Evolutionary conservation across 2,113 vertebrate genomes (phyloP).

Genomic region (Picathartes gymnocephalus): DNA sequence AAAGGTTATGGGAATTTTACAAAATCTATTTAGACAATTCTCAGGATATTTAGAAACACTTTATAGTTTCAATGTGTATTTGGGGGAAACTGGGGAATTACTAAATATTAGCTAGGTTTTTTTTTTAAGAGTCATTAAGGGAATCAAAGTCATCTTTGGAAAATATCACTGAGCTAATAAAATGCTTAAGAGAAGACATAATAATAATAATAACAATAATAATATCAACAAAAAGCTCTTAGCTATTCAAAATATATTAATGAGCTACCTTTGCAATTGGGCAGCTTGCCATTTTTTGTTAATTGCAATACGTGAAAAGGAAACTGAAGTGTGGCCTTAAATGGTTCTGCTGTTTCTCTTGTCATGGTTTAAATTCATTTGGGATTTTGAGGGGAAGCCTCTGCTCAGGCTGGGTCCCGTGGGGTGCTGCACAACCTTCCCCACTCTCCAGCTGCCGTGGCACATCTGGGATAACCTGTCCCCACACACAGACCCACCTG

Average conservation of each 20-base stretch:
- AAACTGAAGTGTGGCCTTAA: background rate
- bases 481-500: accelerated
- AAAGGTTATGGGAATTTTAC: conserved; percentile 2
- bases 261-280: background rate
- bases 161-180: conserved; percentile 12
- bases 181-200: background rate
- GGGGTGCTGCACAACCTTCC: background rate
- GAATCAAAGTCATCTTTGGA: conserved; percentile 19
- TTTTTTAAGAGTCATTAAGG: background rate
- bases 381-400: background rate
- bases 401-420: accelerated
- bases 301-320: background rate
- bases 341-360: background rate
- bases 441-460: accelerated
- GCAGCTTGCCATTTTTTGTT: background rate
- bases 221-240: background rate
- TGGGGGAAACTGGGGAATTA: background rate
- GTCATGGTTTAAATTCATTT: background rate
- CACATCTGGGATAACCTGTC: background rate
- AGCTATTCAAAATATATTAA: background rate
- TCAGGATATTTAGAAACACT: conserved; percentile 12
- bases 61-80: background rate
- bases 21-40: background rate
- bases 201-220: background rate
- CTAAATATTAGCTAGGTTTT: background rate